A percentile compares a stretch with the other conserved stretches of the same genome.
Conservation (phyloP, 2,797 vertebrate species). For the Danio tinwini region DNA sequence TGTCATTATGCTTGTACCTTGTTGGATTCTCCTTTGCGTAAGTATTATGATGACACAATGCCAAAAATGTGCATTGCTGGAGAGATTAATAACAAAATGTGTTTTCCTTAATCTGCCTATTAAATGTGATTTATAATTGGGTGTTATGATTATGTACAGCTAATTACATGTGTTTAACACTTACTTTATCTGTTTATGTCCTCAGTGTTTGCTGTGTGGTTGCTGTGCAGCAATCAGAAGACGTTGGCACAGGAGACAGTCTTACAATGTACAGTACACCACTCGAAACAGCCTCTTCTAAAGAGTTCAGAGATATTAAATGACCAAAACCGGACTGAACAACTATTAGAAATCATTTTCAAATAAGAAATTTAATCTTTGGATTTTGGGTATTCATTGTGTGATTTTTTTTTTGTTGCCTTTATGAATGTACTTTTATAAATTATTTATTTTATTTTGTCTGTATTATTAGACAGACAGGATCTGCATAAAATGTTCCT, state of each 20-base stretch:
- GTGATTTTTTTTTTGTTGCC: not conserved
- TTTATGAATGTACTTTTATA: not conserved
- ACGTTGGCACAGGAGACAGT: conserved; percentile 50
- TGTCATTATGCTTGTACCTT: conserved; percentile 51
- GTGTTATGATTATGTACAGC: not conserved
- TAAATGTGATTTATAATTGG: not conserved
- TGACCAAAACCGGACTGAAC: not conserved
- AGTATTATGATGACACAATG: conserved; percentile 15
- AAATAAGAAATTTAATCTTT: not conserved
- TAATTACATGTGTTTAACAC: not conserved
- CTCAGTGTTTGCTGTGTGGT: conserved; percentile 50
- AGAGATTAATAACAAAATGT: not conserved
- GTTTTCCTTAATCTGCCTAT: not conserved
- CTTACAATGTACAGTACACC: conserved; percentile 45
- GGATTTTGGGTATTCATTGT: not conserved
- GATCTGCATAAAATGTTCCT: not conserved
- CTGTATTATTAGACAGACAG: conserved; percentile 24
- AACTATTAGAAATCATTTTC: not conserved
- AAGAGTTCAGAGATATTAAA: not conserved
- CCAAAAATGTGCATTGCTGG: not conserved
- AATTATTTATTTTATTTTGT: conserved; percentile 9
- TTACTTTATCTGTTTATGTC: not conserved
- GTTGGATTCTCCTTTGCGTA: conserved; percentile 64
- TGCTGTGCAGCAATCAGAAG: conserved; percentile 48
- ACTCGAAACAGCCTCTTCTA: conserved; percentile 44